A percentile compares a stretch with the other conserved stretches of the same genome.
Conservation (phyloP, 2,888 invertebrate species). For the Andrena haemorrhoa region DNA sequence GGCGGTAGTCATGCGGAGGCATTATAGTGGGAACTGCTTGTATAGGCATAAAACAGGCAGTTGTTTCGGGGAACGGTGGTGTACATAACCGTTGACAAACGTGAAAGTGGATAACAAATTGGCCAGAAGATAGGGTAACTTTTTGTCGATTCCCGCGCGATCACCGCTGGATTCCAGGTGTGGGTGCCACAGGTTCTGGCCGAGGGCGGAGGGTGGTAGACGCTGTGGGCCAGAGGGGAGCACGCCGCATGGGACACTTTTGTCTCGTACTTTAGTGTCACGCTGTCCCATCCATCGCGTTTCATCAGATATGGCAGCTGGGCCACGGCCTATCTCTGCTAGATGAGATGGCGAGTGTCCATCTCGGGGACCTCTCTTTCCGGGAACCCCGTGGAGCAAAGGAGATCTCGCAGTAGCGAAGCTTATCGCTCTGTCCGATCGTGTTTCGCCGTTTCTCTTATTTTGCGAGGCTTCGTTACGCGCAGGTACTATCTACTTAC, state of each 20-base stretch:
- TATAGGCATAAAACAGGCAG: background rate
- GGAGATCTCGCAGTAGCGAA: constrained; percentile 76
- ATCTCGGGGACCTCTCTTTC: constrained; percentile 76
- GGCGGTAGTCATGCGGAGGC: too few species aligned
- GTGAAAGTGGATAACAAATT: constrained; percentile 49
- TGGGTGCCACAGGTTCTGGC: constrained; percentile 48
- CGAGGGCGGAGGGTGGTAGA: constrained; percentile 37
- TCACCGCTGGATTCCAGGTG: constrained; percentile 38
- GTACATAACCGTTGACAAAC: background rate
- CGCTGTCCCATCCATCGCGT: constrained; percentile 74
- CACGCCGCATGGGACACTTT: constrained; percentile 71
- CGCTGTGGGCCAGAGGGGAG: constrained; percentile 40
- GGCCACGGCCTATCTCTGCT: constrained; percentile 76
- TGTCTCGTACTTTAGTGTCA: constrained; percentile 77
- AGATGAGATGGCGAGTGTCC: constrained; percentile 79
- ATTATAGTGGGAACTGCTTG: background rate
- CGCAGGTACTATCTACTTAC: constrained; percentile 65
- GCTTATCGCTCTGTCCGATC: constrained; percentile 79
- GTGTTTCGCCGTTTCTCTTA: constrained; percentile 75
- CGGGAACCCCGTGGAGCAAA: constrained; percentile 77
- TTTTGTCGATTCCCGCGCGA: constrained; percentile 28
- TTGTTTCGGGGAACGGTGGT: background rate
- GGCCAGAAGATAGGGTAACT: constrained; percentile 43
- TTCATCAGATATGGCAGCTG: constrained; percentile 78
- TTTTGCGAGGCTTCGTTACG: constrained; percentile 76